Evolutionary conservation across 1,140 invertebrate genomes (phyloP), one percentile per base, ranked within the genome.

Genomic region (Brachionus paranguensis): DNA sequence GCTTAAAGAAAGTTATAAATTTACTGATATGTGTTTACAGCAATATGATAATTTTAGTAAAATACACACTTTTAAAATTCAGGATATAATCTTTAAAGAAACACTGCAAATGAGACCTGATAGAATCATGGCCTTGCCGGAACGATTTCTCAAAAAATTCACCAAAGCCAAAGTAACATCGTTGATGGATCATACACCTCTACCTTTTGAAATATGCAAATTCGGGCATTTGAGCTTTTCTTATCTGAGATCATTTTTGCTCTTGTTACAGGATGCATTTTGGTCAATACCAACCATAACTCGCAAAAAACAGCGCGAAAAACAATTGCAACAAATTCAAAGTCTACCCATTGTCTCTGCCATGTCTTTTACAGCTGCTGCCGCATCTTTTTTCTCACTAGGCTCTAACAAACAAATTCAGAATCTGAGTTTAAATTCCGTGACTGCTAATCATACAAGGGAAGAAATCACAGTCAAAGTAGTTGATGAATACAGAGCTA

Each of bases 1-100:
- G 0, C 90, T 98, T 45, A 94, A 97, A 87, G 93, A 95, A 6
- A 96, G 94, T 87, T 97, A 97, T 88, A 96, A 94, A 12, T 81
- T 91, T 27, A 91, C 90, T 72, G 90, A 91, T 83, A 95, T 90
- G 87, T 93, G 93, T n/a, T 94, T 96, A 29, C 96, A 98, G 89
- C 96, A 98, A 89, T 98, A 95, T 88, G 97, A 99, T 91, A 94
- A 97, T 87, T 99, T 94, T 89, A 96, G 96, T 4, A 99, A 99
- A 91, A 99, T 99, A 86, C 98, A 99, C 89, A 99, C 97, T 0
- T 92, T 98, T 14, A 99, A 99, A 90, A 90, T 99, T 55, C 96
- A 99, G 88, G 98, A 98, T 87, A 94, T 99, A 41, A 97, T 98
- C 89, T 99, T 99, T 89, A 98, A 98, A 88, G 97, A 99, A 88